These are phyloP conservation scores for Tanypteryx hageni DNA, from an alignment of 2,888 invertebrate genomes.

Conservation along the genomic window DNA sequence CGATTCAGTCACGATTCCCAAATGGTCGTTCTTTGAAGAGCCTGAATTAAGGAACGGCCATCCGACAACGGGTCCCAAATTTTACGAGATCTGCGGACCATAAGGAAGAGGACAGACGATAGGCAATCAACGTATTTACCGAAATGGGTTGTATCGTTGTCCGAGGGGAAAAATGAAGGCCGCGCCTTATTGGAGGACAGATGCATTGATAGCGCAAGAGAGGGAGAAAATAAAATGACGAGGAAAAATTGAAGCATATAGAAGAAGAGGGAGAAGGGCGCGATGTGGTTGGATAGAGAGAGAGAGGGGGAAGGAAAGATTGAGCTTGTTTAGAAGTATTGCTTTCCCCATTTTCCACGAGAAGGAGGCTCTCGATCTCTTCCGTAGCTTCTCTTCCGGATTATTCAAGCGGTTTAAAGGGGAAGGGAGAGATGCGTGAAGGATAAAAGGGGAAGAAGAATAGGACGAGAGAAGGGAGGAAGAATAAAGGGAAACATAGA, in stretches of 20 bases:
- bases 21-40: background rate
- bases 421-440: background rate
- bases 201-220: background rate
- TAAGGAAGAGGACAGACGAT: background rate
- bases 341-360: no score
- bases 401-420: no score
- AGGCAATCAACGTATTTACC: slow-evolving; percentile 39
- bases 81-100: background rate
- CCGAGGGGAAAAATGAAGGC: background rate
- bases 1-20: background rate
- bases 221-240: background rate
- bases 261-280: background rate
- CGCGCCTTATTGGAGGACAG: background rate
- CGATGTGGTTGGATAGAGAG: background rate
- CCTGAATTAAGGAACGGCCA: background rate
- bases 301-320: background rate
- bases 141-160: background rate
- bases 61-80: background rate
- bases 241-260: background rate
- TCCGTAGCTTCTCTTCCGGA: no score
- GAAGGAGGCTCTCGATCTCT: no score
- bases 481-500: background rate
- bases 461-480: background rate
- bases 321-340: background rate
- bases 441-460: background rate